Base-by-base conservation (phyloP, 2,797 vertebrate species). In the Clarias platycephalus region DNA sequence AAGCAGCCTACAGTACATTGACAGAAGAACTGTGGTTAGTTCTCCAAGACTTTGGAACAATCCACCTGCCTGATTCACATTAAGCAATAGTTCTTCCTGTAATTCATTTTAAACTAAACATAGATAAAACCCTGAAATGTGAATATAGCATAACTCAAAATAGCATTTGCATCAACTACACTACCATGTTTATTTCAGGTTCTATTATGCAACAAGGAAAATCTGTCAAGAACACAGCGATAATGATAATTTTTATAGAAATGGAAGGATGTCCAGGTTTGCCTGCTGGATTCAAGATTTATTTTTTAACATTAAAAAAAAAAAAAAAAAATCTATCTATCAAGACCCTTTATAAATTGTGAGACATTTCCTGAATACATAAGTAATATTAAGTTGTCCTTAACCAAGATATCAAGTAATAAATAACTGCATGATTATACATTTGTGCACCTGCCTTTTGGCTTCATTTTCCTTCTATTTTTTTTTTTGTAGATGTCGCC, bases 311-410 rank as follows among this genome's bases (percentile, higher is more conserved):
- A 18, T 80, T 31, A 31, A 31, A 10, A n/a, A 44, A 4, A 37
- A 58, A 31, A n/a, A 49, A 26, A 40, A 12, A 16, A 57, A 0
- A 26, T 58, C 18, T 1, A 58, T 55, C 31, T 40, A 78, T 31
- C 10, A 20, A 80, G 63, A 67, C 79, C 10, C 28, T 67, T 81
- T 18, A 53, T 24, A 67, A 68, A 55, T 55, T 0, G 2, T 20
- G 9, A 1, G 5, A 34, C 18, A 10, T 18, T 67, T 64, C 13
- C 22, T 20, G 5, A 67, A 34, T 49, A 53, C 44, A 26, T 24
- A 80, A 81, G 15, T 26, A 49, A 7, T 68, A 81, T 80, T 44
- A 81, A 55, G 44, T 55, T 68, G 26, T 53, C 18, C 6, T 55
- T 64, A n/a, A 76, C 34, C 12, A 34, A 28, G 62, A 22, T 49